Conservation (phyloP, 2,797 vertebrate species). For the Microchirus variegatus region DNA sequence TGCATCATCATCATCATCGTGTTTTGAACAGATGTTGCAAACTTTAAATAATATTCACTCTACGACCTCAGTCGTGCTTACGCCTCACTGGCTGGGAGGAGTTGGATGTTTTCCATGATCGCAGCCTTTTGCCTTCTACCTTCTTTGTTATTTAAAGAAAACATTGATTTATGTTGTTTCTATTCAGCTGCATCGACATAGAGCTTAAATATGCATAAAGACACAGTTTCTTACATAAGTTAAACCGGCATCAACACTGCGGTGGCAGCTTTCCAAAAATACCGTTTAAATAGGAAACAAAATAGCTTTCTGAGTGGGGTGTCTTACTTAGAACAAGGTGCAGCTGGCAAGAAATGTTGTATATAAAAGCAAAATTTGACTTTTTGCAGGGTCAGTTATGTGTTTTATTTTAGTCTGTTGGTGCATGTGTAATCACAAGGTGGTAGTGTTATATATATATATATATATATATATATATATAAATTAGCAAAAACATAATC, state of each 20-base stretch:
- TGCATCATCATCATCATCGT: constrained; percentile 50
- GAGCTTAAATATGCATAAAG: constrained; percentile 9
- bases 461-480: too few species aligned
- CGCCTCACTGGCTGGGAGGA: too few species aligned
- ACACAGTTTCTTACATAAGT: constrained; percentile 26
- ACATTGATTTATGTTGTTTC: constrained; percentile 15
- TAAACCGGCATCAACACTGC: constrained; percentile 9
- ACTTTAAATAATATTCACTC: constrained; percentile 33
- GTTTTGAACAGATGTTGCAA: constrained; percentile 22
- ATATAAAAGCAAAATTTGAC: too few species aligned
- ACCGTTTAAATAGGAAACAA: neutral
- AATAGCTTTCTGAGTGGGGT: neutral
- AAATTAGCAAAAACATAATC: too few species aligned
- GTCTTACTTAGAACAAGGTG: neutral
- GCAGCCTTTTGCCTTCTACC: constrained; percentile 16
- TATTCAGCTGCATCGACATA: constrained; percentile 7
- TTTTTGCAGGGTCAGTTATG: too few species aligned
- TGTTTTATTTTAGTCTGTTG: too few species aligned
- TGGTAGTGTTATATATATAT: too few species aligned
- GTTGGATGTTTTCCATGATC: constrained; percentile 19
- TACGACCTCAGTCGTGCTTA: too few species aligned
- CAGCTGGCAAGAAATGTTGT: neutral
- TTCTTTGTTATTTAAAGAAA: constrained; percentile 4
- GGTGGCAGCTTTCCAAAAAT: constrained; percentile 2
- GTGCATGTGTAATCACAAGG: too few species aligned